Conservation (phyloP, 2,888 invertebrate species). For the Glyphotaelius pellucidus region DNA sequence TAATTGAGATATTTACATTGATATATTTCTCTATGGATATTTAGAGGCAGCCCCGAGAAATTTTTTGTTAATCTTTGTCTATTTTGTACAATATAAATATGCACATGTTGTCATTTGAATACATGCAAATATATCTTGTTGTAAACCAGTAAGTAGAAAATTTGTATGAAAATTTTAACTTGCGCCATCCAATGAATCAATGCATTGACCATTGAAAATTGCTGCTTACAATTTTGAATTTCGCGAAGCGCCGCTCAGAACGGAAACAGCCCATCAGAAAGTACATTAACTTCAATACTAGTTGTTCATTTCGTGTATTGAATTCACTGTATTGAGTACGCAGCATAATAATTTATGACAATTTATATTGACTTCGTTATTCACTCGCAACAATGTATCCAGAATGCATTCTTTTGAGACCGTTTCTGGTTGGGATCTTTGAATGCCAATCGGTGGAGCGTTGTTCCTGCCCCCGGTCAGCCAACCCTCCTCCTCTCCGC, state of each 20-base stretch:
- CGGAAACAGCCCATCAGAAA: constrained; percentile 38
- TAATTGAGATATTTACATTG: too few species aligned
- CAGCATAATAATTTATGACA: constrained; percentile 45
- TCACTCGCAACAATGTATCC: constrained; percentile 31
- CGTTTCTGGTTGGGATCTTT: constrained; percentile 3
- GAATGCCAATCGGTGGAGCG: constrained; percentile 52
- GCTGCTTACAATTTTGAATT: neutral
- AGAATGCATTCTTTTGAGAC: constrained; percentile 24
- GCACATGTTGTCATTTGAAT: too few species aligned
- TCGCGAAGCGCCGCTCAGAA: neutral
- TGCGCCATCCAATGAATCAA: neutral
- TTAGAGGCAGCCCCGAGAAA: too few species aligned
- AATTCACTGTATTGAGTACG: constrained; percentile 2
- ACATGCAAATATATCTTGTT: neutral
- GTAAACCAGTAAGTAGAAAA: neutral
- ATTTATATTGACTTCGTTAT: constrained; percentile 50
- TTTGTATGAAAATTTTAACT: neutral
- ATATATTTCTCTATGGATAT: too few species aligned
- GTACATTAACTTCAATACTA: constrained; percentile 18
- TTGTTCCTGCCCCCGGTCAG: constrained; percentile 49
- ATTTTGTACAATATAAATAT: too few species aligned
- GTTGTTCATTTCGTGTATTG: constrained; percentile 36
- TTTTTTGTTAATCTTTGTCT: too few species aligned
- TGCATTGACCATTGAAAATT: neutral
- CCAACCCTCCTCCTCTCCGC: neutral